Percentiles rank a stretch among this genome's conserved stretches.
Evolutionary conservation across 2,113 vertebrate species (phyloP).

Genomic region (Podarcis cretensis): DNA sequence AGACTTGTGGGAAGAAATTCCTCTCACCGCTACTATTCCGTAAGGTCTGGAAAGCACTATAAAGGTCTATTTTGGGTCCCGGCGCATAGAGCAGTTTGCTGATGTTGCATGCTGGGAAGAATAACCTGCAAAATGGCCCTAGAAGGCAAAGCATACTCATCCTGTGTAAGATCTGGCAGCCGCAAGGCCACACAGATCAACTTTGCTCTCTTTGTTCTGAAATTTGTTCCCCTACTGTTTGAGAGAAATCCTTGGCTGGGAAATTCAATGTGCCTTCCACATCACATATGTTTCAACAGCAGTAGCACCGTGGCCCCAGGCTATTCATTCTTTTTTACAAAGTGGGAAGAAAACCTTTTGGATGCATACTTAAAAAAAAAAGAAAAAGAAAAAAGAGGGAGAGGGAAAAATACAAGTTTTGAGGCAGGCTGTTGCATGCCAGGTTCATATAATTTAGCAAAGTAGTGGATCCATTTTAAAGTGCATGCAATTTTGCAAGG

Average conservation of each 20-base stretch:
- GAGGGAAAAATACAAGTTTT: not conserved
- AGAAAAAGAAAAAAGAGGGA: not conserved
- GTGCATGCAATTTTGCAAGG: too few species aligned
- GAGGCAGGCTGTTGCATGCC: not conserved
- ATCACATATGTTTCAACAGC: constrained; percentile 55
- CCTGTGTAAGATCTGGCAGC: not conserved
- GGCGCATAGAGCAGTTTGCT: not conserved
- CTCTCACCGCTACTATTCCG: too few species aligned
- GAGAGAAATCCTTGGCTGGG: constrained; percentile 50
- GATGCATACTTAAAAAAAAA: constrained; percentile 13
- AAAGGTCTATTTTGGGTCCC: too few species aligned
- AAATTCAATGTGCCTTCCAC: constrained; percentile 36
- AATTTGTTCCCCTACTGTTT: constrained; percentile 45
- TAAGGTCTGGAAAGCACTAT: too few species aligned
- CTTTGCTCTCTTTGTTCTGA: not conserved
- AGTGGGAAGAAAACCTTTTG: constrained; percentile 40
- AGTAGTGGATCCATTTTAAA: not conserved
- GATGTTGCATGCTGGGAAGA: not conserved
- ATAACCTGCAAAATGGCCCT: not conserved
- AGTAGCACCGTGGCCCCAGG: constrained; percentile 15
- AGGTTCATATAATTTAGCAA: constrained; percentile 8
- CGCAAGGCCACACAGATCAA: not conserved
- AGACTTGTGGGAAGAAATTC: too few species aligned
- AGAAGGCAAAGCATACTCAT: not conserved
- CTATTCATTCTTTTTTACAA: constrained; percentile 46